Evolutionary conservation across 2,797 vertebrate species (phyloP), one percentile per base, ranked within the genome.

Genomic region (Podargus strigoides): DNA sequence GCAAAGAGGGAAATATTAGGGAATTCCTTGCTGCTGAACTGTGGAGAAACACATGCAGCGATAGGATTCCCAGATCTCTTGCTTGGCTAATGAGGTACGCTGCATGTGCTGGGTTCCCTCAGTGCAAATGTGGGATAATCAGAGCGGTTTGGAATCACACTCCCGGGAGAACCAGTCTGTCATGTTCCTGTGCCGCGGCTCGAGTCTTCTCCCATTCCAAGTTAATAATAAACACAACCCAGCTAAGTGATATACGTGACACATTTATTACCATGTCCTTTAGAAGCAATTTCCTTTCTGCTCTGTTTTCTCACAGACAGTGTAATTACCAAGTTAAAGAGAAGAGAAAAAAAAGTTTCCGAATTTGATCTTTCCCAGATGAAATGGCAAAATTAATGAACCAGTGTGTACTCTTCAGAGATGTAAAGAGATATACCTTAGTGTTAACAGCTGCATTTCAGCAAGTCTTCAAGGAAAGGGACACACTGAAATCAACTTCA

Each of bases 361-460:
- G 95, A 85, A 32, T 95, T 95, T 97, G 95, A 95, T 96, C 92
- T 92, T 95, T 94, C 93, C 80, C 85, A 91, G 96, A 90, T 85
- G 86, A 96, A 96, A 94, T 62, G 85, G 66, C 79, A 91, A 88
- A 95, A 96, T 94, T 93, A 96, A 96, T 62, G 85, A 92, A 86
- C 28, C 52, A 56, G 20, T 42, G 52, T 82, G 50, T 83, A 82
- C 85, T 95, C 87, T 68, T 94, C 63, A 85, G 87, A 76, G 87
- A 56, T 80, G 60, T 86, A 87, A 93, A 68, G 70, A 95, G 87
- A 90, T 89, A 80, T 10, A 74, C 89, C 73, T 64, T 70, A 55
- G 92, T 42, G 68, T 86, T 95, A 97, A 77, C 74, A 94, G 87
- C 91, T 94, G 89, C 90, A 52, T 95, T 90, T 94, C 91, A 95